These are phyloP conservation scores for Laodelphax striatellus DNA, from an alignment of 1,140 invertebrate species.

Conservation along the genomic window DNA sequence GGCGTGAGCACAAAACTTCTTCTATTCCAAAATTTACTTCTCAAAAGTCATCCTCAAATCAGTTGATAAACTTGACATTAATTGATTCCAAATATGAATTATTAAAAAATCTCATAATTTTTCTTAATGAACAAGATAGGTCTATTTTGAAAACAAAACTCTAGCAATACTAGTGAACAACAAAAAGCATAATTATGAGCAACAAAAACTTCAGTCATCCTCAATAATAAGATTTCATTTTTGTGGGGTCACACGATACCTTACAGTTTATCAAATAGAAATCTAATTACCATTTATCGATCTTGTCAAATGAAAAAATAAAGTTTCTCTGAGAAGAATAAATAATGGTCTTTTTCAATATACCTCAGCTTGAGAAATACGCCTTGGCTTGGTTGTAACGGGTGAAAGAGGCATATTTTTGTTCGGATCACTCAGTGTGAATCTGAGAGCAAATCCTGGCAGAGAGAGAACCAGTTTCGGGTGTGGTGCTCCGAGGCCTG, in stretches of 20 bases:
- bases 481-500: constrained; percentile 53
- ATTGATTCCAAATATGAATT: neutral
- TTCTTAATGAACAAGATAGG: neutral
- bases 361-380: constrained; percentile 46
- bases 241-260: too few relatives aligned
- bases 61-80: too few relatives aligned
- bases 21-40: constrained; percentile 59
- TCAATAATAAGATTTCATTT: too few relatives aligned
- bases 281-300: too few relatives aligned
- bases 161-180: neutral
- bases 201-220: too few relatives aligned
- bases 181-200: too few relatives aligned
- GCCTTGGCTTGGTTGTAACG: constrained; percentile 38
- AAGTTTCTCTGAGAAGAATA: too few relatives aligned
- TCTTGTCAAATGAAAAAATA: too few relatives aligned
- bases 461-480: constrained; percentile 56
- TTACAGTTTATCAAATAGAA: too few relatives aligned
- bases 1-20: constrained; percentile 62
- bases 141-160: neutral
- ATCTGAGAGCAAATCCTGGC: constrained; percentile 51
- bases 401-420: constrained; percentile 56
- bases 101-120: neutral
- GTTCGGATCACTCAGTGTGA: constrained; percentile 46
- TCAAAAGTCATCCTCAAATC: constrained; percentile 40
- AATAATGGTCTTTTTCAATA: too few relatives aligned